Evolutionary conservation across 2,113 vertebrate species (phyloP), one percentile per base, ranked within the genome.

Genomic region (Galemys pyrenaicus): DNA sequence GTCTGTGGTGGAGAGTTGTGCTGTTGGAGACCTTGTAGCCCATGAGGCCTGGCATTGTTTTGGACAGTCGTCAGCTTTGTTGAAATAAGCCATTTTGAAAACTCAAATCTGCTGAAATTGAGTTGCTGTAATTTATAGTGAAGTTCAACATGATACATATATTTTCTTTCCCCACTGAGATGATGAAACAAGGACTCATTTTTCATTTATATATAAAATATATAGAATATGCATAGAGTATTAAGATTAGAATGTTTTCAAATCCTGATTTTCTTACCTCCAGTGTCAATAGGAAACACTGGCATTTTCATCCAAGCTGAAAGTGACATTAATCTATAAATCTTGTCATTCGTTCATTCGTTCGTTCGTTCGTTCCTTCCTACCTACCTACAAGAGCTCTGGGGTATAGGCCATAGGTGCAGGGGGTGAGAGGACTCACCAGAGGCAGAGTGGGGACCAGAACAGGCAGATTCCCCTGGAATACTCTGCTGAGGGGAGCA

Each of bases 131-230:
- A 95, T 91, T 75, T 68, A 62, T 9, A 92, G 70, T 1, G 10
- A 68, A 77, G 39, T 74, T 54, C 16, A 71, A n/a, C 30, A n/a
- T 62, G 58, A 95, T 44, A 94, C 83, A 92, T 79, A 28, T 87
- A 37, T 96, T 94, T 94, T 95, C 92, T 87, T 95, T 85, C 74
- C 78, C 91, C 49, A 74, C 60, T 58, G 82, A 94, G 88, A 94
- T 79, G 86, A 93, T 92, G 60, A 90, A 94, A 93, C 44, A 68
- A 60, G 10, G 41, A 41, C 71, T 26, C 44, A 73, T 68, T 67
- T 95, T 89, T 87, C 71, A 58, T 74, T 87, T 83, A 22, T 74
- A 49, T 58, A 32, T 83, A 80, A 92, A 56, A 86, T 26, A 46
- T 71, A 19, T 32, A 41, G 73, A 54, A 16, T 68, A 65, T 39